phyloP scores from a whole-genome alignment of 1,140 invertebrate genomes.

The Eumaeus atala region DNA sequence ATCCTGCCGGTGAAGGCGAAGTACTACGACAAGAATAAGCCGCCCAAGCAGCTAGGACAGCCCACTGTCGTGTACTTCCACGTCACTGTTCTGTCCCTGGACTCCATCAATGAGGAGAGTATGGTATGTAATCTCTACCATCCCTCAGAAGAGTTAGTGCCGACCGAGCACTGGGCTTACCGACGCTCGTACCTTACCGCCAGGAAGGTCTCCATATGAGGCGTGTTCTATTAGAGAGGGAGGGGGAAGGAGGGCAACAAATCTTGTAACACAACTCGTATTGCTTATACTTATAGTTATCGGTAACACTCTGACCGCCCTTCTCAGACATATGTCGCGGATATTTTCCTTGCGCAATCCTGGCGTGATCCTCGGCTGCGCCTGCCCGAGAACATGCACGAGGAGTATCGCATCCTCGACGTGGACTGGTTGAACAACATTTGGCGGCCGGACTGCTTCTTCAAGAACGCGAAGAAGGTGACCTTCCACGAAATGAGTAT shows the following conservation, averaged over 20 bases:
- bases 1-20: constrained; percentile 89
- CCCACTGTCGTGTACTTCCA: constrained; percentile 92
- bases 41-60: constrained; percentile 88
- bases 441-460: constrained; percentile 94
- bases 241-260: too few species aligned
- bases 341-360: constrained; percentile 93
- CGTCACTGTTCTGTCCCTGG: constrained; percentile 89
- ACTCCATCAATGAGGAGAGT: constrained; percentile 94
- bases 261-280: too few species aligned
- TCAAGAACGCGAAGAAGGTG: constrained; percentile 94
- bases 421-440: constrained; percentile 92
- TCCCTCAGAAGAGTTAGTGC: too few species aligned
- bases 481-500: constrained; percentile 96
- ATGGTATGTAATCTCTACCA: constrained; percentile 80
- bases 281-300: too few species aligned
- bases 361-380: constrained; percentile 91
- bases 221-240: too few species aligned
- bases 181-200: too few species aligned
- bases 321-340: constrained; percentile 90
- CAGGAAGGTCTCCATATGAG: too few species aligned
- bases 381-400: constrained; percentile 92
- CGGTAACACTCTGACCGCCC: too few species aligned
- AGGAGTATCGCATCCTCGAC: constrained; percentile 91
- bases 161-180: too few species aligned
- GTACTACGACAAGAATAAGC: constrained; percentile 91